phyloP scores from a whole-genome alignment of 2,113 vertebrate species.

The Mus spicilegus region DNA sequence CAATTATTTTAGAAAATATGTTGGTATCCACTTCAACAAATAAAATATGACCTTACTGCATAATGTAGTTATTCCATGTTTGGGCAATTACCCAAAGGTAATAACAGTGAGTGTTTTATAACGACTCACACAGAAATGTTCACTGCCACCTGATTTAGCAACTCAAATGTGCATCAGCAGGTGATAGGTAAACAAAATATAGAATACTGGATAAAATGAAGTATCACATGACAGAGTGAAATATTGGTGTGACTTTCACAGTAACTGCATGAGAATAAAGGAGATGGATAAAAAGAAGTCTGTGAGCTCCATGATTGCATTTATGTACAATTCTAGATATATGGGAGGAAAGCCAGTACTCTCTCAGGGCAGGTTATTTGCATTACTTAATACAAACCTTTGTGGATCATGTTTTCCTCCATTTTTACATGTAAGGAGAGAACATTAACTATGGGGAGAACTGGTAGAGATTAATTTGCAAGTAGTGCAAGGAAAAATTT shows the following conservation, averaged over 20 bases:
- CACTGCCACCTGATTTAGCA: background rate
- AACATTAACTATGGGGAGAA: rapidly evolving
- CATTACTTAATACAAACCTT: background rate
- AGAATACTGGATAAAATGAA: background rate
- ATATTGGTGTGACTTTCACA: background rate
- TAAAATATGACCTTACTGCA: background rate
- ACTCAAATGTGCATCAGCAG: background rate
- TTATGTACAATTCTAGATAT: background rate
- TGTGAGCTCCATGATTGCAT: background rate
- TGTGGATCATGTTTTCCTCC: background rate
- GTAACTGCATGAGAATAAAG: background rate
- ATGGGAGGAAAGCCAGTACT: background rate
- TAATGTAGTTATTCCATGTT: background rate
- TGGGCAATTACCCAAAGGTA: background rate
- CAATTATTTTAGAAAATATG: conserved; percentile 10
- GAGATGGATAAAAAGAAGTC: background rate
- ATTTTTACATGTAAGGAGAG: background rate
- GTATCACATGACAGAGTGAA: background rate
- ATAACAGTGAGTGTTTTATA: background rate
- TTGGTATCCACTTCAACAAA: conserved; percentile 6
- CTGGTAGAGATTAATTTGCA: background rate
- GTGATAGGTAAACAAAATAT: background rate
- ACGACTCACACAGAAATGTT: background rate
- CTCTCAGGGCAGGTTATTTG: background rate
- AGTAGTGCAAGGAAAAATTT: background rate